These are phyloP conservation scores for Lasioglossum leucozonium DNA, from an alignment of 2,888 invertebrate species.

Conservation along the genomic window DNA sequence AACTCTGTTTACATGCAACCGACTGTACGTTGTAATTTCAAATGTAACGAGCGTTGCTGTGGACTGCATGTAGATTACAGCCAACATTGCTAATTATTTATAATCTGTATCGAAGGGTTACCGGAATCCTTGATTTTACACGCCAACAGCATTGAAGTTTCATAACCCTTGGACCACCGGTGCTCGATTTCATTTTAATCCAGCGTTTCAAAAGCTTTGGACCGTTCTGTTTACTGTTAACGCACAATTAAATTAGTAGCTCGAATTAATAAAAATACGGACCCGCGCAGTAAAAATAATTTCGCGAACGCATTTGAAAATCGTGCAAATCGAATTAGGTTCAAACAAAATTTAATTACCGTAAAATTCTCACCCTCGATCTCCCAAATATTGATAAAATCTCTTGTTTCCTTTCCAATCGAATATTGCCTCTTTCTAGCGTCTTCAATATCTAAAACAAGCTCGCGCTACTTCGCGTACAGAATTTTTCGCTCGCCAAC, in stretches of 20 bases:
- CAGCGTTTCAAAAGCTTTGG: not conserved
- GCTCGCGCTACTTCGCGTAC: not conserved
- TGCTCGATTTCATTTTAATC: not conserved
- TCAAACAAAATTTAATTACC: not conserved
- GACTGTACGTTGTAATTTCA: not conserved
- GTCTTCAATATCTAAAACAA: not conserved
- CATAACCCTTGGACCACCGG: too few relatives aligned
- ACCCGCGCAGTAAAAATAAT: not conserved
- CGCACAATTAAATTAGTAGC: not conserved
- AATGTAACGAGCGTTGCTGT: not conserved
- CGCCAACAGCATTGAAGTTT: not conserved
- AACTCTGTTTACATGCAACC: not conserved
- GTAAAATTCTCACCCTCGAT: not conserved
- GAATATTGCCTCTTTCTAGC: not conserved
- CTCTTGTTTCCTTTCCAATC: too few relatives aligned
- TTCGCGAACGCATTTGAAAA: not conserved
- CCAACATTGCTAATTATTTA: not conserved
- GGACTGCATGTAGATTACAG: not conserved
- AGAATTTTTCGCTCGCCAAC: not conserved
- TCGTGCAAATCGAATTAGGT: not conserved
- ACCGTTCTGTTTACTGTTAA: not conserved
- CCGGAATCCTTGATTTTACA: not conserved
- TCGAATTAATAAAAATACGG: not conserved
- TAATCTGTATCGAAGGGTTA: not conserved
- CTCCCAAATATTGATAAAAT: not conserved